Percentiles rank a stretch among this genome's conserved stretches.
phyloP scores from a whole-genome alignment of 2,888 invertebrate genomes.

The Drosophila prolongata region DNA sequence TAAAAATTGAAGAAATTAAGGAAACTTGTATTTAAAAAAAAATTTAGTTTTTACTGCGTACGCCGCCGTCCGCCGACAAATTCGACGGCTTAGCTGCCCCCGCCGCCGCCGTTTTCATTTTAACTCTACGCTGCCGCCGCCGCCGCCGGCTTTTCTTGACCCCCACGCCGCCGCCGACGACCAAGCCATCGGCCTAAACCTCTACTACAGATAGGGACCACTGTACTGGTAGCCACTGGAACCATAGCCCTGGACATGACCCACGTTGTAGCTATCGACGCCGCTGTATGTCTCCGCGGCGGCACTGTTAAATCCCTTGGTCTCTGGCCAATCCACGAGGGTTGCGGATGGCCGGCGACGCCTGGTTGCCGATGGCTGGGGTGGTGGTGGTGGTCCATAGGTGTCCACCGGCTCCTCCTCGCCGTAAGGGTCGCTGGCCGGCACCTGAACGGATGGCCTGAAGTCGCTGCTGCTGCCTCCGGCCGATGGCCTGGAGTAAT shows the following conservation, averaged over 20 bases:
- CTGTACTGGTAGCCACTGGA: slow-evolving; percentile 71
- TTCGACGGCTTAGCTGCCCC: too few species aligned
- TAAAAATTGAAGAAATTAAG: too few species aligned
- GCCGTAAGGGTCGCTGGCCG: slow-evolving; percentile 34
- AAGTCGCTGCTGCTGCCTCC: slow-evolving; percentile 38
- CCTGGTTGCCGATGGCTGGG: slow-evolving; percentile 1
- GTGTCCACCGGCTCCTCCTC: slow-evolving; percentile 46
- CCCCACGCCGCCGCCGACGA: too few species aligned
- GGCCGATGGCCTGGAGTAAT: slow-evolving; percentile 21
- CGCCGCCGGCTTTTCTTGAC: too few species aligned
- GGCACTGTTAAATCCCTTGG: slow-evolving; percentile 26
- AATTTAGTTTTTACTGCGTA: too few species aligned
- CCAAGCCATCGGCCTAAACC: too few species aligned
- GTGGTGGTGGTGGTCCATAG: slow-evolving; percentile 43
- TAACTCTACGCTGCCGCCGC: too few species aligned
- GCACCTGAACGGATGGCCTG: slow-evolving; percentile 64
- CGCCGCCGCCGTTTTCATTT: too few species aligned
- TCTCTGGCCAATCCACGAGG: slow-evolving; percentile 45
- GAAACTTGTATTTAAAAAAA: too few species aligned
- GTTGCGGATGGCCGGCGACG: slow-evolving; percentile 49
- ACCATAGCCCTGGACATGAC: slow-evolving; percentile 74
- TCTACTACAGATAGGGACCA: slow-evolving; percentile 63
- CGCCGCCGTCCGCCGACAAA: too few species aligned
- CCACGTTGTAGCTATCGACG: slow-evolving; percentile 80
- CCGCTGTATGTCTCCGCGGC: slow-evolving; percentile 71